phyloP scores from a whole-genome alignment of 2,797 vertebrate genomes.

The Cyprinodon diabolis region DNA sequence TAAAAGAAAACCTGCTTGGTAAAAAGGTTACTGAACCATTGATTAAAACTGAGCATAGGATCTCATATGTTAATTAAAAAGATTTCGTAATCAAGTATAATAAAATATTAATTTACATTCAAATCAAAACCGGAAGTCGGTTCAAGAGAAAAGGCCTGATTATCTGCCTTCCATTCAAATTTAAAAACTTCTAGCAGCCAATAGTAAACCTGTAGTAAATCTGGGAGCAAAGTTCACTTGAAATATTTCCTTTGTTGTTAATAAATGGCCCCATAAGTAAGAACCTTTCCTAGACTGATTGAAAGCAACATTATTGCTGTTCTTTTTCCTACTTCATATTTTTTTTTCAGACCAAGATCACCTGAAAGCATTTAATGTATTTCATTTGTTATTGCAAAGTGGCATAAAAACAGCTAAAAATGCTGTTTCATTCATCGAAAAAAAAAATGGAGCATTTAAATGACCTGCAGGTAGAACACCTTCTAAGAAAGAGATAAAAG shows the following conservation, averaged over 20 bases:
- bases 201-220: not conserved
- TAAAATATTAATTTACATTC: too few relatives aligned
- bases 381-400: not conserved
- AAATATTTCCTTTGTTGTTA: not conserved
- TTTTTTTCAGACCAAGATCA: not conserved
- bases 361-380: not conserved
- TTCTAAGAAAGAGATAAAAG: not conserved
- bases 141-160: too few relatives aligned
- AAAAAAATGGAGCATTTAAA: not conserved
- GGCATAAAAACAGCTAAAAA: not conserved
- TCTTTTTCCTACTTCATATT: not conserved
- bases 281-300: not conserved
- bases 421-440: not conserved
- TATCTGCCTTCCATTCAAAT: not conserved
- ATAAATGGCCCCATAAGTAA: not conserved
- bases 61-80: too few relatives aligned
- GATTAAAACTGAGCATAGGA: too few relatives aligned
- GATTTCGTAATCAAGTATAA: too few relatives aligned
- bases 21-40: too few relatives aligned
- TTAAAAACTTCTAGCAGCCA: not conserved
- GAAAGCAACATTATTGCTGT: not conserved
- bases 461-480: too few relatives aligned
- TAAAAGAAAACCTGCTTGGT: too few relatives aligned
- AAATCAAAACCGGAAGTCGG: too few relatives aligned
- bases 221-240: not conserved